Percentiles rank a stretch among this genome's conserved stretches.
phyloP scores from a whole-genome alignment of 1,140 invertebrate species.

The Macrobrachium rosenbergii region DNA sequence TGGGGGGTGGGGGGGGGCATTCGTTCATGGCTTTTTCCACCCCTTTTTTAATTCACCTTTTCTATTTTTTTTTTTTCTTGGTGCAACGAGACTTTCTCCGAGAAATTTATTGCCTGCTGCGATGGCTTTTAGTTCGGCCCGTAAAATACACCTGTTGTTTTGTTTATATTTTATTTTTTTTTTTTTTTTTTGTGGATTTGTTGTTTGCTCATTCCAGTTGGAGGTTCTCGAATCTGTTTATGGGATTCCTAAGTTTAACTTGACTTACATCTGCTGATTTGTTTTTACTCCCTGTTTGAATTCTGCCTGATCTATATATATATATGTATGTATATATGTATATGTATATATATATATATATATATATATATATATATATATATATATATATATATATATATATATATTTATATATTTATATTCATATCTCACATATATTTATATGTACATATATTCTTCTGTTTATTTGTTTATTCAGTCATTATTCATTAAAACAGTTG shows the following conservation, averaged over 20 bases:
- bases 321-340: neutral
- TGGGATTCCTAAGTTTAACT: neutral
- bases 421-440: neutral
- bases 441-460: no score
- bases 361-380: slow-evolving; percentile 5
- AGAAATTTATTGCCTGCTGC: no score
- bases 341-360: slow-evolving; percentile 8
- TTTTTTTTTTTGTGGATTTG: neutral
- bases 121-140: no score
- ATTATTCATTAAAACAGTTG: no score
- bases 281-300: neutral
- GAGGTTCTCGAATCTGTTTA: neutral
- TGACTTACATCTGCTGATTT: neutral
- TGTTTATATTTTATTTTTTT: neutral
- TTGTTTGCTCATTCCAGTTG: neutral
- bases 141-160: neutral
- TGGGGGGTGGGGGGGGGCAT: neutral
- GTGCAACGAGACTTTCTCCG: neutral
- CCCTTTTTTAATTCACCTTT: neutral
- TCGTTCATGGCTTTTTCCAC: neutral
- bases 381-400: neutral
- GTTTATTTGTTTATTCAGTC: no score
- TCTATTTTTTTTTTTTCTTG: neutral
- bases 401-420: neutral
- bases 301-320: neutral